Base-by-base conservation (phyloP, 2,797 vertebrate genomes). In the Pangasius djambal region DNA sequence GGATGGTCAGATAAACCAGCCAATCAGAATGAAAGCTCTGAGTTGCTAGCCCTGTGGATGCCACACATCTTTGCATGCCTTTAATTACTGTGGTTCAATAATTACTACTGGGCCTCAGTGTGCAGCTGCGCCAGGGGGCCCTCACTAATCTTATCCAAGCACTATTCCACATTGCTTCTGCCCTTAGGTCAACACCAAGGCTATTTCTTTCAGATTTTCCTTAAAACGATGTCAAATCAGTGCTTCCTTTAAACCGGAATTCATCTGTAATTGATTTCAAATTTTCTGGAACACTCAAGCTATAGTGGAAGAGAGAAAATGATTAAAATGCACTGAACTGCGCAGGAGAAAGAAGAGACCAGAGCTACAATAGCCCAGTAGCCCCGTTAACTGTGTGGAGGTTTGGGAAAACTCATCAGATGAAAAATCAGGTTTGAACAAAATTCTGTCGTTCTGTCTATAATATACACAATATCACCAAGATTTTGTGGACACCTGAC, bases 61-160 rank as follows among this genome's bases (percentile, higher is more conserved):
- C 82, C 50, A 61, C 48, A 65, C 22, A 82, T 67, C 79, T 85
- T 70, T 55, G 59, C 70, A 69, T 34, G 37, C n/a, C 78, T 83
- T 91, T 87, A 89, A 88, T 88, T 88, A 57, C 69, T 28, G 59
- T 7, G 48, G 34, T 74, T 31, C 16, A 70, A 87, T 88, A 83
- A 92, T 86, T 87, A 89, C 59, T 63, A 3, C 69, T 87, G 88
- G 88, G 88, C 87, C 91, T 89, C 85, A 8, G 82, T 6, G 74
- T 34, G 88, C 85, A 86, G 89, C 88, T 85, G 88, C 88, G 20
- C 83, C 88, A 69, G 6, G 78, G 84, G 89, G 86, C 72, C 88
- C 81, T 28, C 28, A 12, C 67, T 83, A 86, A 86, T 83, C 83
- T 75, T 16, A 83, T 28, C 25, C 34, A 1, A 63, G 59, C 12